Base-by-base conservation (phyloP, 1,140 invertebrate genomes). In the Aradophagus sp. region DNA sequence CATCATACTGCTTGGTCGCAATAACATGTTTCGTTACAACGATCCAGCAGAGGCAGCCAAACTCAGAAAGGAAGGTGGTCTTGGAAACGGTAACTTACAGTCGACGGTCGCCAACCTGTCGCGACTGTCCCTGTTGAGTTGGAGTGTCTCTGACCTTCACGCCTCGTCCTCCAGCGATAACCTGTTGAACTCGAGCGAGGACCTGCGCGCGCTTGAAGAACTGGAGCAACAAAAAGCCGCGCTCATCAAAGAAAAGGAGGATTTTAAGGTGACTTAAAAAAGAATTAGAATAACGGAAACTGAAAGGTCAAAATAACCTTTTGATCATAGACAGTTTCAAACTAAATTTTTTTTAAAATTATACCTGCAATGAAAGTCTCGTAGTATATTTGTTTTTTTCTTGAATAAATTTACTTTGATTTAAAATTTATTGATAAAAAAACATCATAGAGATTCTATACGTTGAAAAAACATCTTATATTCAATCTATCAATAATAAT, bases 1-100 rank as follows among this genome's bases (percentile, higher is more conserved):
- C 78, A 93, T 95, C 17, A 92, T 97, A 19, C 84, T 96, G 16
- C 87, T 97, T 12, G 95, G 95, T 1, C 90, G 93, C 62, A 95
- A 93, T 29, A 96, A 95, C 81, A 95, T 97, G 89, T 97, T 97
- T 84, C 90, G 95, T 23, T 97, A 95, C 82, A 97, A 97, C 84
- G 94, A 97, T 87, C 95, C 95, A 15, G 92, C 89, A 0, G 95
- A 97, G 82, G 95, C 94, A 8, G 94, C 94, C 8, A 93, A 94
- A 80, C 84, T 97, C 34, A 88, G 94, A 26, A 91, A 91, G 84
- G 87, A 90, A 79, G 89, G 90, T 76, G 87, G 89, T 55, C 79
- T 83, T 12, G 81, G 82, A 16, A 86, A 86, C 55, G 85, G 83
- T 15, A 86, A 86, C 47, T 69, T 86, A 0, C 89, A 88, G 67